A percentile compares a stretch with the other conserved stretches of the same genome.
Evolutionary conservation across 1,140 invertebrate genomes (phyloP).

Genomic region (Bombus superbus): DNA sequence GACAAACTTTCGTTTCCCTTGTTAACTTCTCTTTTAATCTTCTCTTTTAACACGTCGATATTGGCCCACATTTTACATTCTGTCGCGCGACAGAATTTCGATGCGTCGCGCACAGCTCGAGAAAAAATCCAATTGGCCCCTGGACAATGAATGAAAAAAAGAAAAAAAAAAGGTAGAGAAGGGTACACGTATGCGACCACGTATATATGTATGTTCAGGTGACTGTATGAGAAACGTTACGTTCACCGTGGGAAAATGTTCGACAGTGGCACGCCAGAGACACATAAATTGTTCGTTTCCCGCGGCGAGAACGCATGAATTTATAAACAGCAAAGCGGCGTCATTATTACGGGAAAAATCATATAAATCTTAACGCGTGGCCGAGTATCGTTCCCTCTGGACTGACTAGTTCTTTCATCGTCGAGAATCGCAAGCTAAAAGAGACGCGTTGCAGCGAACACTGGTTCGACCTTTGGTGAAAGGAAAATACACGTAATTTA

Average conservation of each 20-base stretch:
- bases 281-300: slow-evolving; percentile 47
- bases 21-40: neutral
- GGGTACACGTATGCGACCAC: neutral
- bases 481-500: neutral
- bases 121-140: slow-evolving; percentile 34
- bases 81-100: slow-evolving; percentile 30
- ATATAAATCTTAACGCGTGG: neutral
- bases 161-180: neutral
- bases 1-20: neutral
- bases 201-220: neutral
- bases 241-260: slow-evolving; percentile 41
- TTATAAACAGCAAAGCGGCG: slow-evolving; percentile 22
- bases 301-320: slow-evolving; percentile 23
- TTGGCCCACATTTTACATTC: neutral
- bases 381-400: neutral
- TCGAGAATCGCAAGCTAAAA: neutral
- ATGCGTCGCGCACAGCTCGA: neutral
- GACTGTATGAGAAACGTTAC: neutral
- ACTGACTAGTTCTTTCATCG: neutral
- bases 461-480: neutral
- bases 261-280: slow-evolving; percentile 29
- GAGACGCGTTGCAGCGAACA: neutral
- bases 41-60: neutral
- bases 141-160: neutral
- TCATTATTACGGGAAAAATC: slow-evolving; percentile 45